Evolutionary conservation across 1,140 invertebrate genomes (phyloP), one percentile per base, ranked within the genome.

Genomic region (Lucilia cuprina): DNA sequence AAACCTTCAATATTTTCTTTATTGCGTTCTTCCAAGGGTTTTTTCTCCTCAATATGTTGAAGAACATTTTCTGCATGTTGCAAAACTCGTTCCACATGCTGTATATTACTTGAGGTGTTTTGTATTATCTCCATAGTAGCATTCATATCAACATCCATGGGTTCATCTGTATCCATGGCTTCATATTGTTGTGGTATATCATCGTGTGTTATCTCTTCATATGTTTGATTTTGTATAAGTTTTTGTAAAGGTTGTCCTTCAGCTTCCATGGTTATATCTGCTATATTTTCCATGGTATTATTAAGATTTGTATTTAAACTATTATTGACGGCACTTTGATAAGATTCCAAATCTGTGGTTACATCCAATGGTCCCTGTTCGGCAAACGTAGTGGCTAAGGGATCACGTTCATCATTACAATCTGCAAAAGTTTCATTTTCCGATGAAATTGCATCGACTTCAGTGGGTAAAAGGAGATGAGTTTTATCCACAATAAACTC

Each of bases 121-220:
- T 83, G 8, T 87, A 80, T 75, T 83, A 89, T 85, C 70, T 89
- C 88, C 85, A 89, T 88, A 65, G 89, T 88, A 14, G 86, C 88
- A 78, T 87, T 87, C 21, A 89, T 83, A 34, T 90, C 89, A 34
- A 90, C 85, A 87, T 90, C 89, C 89, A 90, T 90, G 5, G 89
- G 88, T 77, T 90, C 89, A 14, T 82, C 80, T 10, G 55, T 25
- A 77, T 74, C 49, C 19, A 17, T 80, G 14, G 7, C 74, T 8
- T 19, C 70, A 75, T 2, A 77, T 77, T 49, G 70, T 74, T 70
- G 65, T 21, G 2, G 47, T n/a, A n/a, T 35, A 25, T 35, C 41
- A n/a, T 9, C 34, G 21, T 60, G 65, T 50, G 3, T 83, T 34
- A 34, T n/a, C 3, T 55, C 83, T 70, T 80, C 55, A 0, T 34